Evolutionary conservation across 2,113 vertebrate species (phyloP).

Genomic region (Neoarius graeffei): DNA sequence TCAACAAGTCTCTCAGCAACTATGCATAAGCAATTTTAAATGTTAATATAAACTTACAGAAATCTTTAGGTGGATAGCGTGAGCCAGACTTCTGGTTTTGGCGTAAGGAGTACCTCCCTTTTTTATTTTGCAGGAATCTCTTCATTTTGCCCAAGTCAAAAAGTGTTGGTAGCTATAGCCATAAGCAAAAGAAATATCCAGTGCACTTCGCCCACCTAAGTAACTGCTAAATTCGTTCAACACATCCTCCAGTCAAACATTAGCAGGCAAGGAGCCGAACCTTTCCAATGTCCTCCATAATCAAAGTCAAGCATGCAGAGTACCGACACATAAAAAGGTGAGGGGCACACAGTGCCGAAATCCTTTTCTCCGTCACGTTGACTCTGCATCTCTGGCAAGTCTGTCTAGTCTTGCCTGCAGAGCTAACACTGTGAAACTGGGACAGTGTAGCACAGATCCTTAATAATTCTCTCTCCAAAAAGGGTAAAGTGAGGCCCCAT

Average conservation of each 20-base stretch:
- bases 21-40: neutral
- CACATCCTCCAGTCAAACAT: constrained; percentile 36
- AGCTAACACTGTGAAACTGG: constrained; percentile 79
- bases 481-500: constrained; percentile 79
- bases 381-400: constrained; percentile 70
- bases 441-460: constrained; percentile 75
- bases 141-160: constrained; percentile 60
- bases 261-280: constrained; percentile 44
- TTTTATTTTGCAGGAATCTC: constrained; percentile 68
- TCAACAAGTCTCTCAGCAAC: neutral
- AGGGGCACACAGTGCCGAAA: constrained; percentile 61
- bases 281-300: constrained; percentile 47
- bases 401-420: constrained; percentile 65
- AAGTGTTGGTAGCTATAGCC: constrained; percentile 48
- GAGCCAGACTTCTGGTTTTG: constrained; percentile 65
- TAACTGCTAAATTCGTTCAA: constrained; percentile 6
- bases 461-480: constrained; percentile 80
- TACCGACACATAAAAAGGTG: constrained; percentile 58
- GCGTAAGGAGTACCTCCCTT: constrained; percentile 63
- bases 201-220: constrained; percentile 17
- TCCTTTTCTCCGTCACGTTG: constrained; percentile 59
- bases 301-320: constrained; percentile 46
- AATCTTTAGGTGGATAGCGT: constrained; percentile 70
- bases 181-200: constrained; percentile 55
- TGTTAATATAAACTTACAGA: constrained; percentile 76